These are phyloP conservation scores for Pituophis catenifer DNA, from an alignment of 2,113 vertebrate genomes.

Conservation along the genomic window DNA sequence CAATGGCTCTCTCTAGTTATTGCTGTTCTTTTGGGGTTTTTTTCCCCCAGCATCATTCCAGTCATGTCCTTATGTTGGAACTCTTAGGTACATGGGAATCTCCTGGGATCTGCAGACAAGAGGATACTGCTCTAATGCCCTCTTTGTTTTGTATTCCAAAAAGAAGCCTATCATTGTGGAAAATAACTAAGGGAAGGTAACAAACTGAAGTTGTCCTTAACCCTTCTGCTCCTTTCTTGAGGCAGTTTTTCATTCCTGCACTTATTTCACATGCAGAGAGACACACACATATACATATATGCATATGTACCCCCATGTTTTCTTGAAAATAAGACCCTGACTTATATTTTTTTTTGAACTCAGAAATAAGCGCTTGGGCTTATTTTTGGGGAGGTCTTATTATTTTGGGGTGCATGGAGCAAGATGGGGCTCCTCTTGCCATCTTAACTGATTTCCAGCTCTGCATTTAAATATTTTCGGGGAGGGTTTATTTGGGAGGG, in stretches of 20 bases:
- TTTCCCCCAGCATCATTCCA: not conserved
- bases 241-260: not conserved
- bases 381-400: no score
- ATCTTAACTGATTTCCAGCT: no score
- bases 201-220: not conserved
- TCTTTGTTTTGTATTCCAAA: not conserved
- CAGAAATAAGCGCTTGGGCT: no score
- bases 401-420: no score
- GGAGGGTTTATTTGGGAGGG: no score
- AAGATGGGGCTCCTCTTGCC: no score
- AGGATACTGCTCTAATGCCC: not conserved
- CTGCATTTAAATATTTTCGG: no score
- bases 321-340: no score
- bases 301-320: no score
- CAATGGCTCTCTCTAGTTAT: not conserved
- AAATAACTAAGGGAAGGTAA: not conserved
- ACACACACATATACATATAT: no score
- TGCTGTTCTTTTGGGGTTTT: not conserved
- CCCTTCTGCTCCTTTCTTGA: conserved; percentile 1
- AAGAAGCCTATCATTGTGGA: not conserved
- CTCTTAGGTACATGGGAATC: not conserved
- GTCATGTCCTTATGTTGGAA: not conserved
- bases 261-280: not conserved
- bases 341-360: no score
- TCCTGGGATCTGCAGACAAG: not conserved